Percentiles rank a stretch among this genome's conserved stretches.
phyloP scores from a whole-genome alignment of 2,888 invertebrate genomes.

The Parnassius mnemosyne region DNA sequence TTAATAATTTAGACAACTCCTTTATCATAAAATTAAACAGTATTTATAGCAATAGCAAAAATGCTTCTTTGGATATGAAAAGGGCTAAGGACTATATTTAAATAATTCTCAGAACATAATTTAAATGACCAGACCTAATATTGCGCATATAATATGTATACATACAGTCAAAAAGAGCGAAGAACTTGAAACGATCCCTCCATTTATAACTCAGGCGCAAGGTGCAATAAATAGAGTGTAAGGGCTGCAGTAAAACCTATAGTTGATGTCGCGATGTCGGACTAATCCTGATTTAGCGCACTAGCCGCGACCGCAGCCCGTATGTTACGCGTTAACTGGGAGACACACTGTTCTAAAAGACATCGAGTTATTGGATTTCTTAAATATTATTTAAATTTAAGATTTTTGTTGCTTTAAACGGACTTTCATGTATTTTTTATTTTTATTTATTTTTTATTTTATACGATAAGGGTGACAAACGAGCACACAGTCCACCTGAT shows the following conservation, averaged over 20 bases:
- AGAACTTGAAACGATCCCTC: conserved; percentile 25
- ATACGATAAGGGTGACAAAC: too few species aligned
- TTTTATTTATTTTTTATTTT: too few species aligned
- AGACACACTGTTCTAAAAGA: conserved; percentile 41
- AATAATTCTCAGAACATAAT: too few species aligned
- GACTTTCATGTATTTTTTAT: too few species aligned
- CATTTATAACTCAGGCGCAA: conserved; percentile 48
- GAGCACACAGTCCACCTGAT: too few species aligned
- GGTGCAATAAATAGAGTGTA: conserved; percentile 63
- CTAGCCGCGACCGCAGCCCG: conserved; percentile 52
- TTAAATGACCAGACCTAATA: too few species aligned
- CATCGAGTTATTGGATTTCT: conserved; percentile 19
- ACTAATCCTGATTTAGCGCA: conserved; percentile 78
- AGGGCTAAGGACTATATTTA: too few species aligned
- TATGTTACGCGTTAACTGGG: conserved; percentile 61
- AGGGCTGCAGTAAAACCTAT: conserved; percentile 62
- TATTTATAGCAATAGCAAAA: too few species aligned
- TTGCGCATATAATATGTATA: conserved; percentile 5
- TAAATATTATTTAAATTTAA: background rate
- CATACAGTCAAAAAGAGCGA: conserved; percentile 23
- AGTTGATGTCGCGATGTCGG: conserved; percentile 63
- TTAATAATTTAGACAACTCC: too few species aligned
- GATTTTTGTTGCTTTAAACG: background rate
- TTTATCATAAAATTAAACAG: too few species aligned
- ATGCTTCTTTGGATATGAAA: too few species aligned